Evolutionary conservation across 2,113 vertebrate species (phyloP).

Genomic region (Edolisoma coerulescens): DNA sequence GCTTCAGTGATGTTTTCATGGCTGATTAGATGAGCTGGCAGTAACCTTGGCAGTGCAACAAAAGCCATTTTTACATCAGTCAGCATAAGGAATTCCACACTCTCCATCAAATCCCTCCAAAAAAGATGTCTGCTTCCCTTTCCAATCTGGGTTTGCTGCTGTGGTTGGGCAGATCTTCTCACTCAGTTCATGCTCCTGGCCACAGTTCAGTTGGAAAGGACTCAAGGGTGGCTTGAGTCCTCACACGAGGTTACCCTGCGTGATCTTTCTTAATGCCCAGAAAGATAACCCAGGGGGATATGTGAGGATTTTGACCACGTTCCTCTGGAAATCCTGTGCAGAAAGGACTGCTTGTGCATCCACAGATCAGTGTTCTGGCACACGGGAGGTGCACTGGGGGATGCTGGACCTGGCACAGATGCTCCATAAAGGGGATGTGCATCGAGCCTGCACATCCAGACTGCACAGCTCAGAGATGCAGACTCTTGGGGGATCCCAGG

Average conservation of each 20-base stretch:
- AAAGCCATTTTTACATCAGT: constrained; percentile 27
- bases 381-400: background rate
- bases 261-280: background rate
- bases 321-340: background rate
- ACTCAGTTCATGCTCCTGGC: background rate
- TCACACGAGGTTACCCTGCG: background rate
- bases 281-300: background rate
- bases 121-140: background rate
- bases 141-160: background rate
- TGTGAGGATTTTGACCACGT: background rate
- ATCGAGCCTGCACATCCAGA: background rate
- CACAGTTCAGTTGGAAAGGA: background rate
- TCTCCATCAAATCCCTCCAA: background rate
- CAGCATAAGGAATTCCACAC: background rate
- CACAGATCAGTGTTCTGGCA: background rate
- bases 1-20: background rate
- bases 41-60: background rate
- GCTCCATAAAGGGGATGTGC: background rate
- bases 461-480: background rate
- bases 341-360: background rate
- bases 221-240: background rate
- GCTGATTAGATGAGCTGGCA: background rate
- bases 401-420: background rate
- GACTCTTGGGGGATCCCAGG: background rate
- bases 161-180: background rate